Percentiles rank a stretch among this genome's conserved stretches.
phyloP scores from a whole-genome alignment of 2,888 invertebrate genomes.

The Mycalesis mineus region DNA sequence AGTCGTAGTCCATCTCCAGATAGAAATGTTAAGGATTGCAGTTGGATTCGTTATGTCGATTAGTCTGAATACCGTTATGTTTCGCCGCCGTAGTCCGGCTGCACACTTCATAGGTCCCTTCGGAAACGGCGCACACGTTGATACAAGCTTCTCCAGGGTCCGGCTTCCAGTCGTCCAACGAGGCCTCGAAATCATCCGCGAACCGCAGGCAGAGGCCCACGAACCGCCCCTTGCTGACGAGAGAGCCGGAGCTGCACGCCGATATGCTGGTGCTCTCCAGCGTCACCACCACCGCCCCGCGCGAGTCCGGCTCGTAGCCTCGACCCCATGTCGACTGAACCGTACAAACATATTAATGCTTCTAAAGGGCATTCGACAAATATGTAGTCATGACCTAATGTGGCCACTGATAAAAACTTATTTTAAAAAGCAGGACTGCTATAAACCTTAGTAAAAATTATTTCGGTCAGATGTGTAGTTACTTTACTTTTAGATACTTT shows the following conservation, averaged over 20 bases:
- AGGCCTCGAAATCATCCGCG: slow-evolving; percentile 98
- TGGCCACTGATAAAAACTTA: too few species aligned
- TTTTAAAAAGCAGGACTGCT: too few species aligned
- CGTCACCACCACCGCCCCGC: slow-evolving; percentile 96
- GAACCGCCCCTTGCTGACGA: slow-evolving; percentile 95
- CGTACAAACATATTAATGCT: too few species aligned
- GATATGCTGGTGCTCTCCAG: slow-evolving; percentile 96
- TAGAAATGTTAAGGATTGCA: too few species aligned
- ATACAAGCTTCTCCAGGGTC: slow-evolving; percentile 88
- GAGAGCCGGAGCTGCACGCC: slow-evolving; percentile 96
- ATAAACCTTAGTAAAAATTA: too few species aligned
- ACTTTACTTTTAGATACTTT: too few species aligned
- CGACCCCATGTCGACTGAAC: slow-evolving; percentile 55
- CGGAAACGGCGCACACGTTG: slow-evolving; percentile 98
- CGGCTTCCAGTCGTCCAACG: slow-evolving; percentile 98
- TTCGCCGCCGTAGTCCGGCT: slow-evolving; percentile 93
- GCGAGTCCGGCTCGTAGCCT: slow-evolving; percentile 84
- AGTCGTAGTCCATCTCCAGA: too few species aligned
- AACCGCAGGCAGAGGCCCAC: slow-evolving; percentile 95
- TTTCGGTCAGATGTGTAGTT: too few species aligned
- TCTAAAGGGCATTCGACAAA: too few species aligned
- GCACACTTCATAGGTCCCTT: slow-evolving; percentile 98
- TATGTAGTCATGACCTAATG: too few species aligned
- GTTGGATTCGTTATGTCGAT: too few species aligned
- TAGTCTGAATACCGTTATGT: slow-evolving; percentile 83